A percentile compares a stretch with the other conserved stretches of the same genome.
Conservation (phyloP, 2,113 vertebrate genomes). For the Elephas maximus region DNA sequence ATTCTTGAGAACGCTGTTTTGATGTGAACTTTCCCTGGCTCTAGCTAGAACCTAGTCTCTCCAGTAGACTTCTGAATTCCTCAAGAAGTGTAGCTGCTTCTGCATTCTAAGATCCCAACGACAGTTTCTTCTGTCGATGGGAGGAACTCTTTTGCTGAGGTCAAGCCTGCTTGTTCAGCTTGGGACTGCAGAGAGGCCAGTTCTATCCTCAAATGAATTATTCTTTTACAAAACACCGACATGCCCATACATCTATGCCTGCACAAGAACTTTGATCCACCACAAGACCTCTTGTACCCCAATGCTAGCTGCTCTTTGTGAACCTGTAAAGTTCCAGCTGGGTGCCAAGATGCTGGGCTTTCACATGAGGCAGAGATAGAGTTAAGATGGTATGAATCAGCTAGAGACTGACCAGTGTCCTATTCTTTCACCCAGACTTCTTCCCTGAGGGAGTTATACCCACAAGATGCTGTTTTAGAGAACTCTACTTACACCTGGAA, state of each 20-base stretch:
- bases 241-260: neutral
- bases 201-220: neutral
- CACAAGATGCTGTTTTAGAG: accelerated
- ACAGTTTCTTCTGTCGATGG: neutral
- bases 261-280: too few species aligned
- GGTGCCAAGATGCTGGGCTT: neutral
- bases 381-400: neutral
- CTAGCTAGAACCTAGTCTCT: neutral
- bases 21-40: neutral
- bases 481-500: neutral
- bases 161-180: neutral
- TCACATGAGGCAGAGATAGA: neutral
- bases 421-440: neutral
- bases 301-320: accelerated
- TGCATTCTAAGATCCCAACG: neutral
- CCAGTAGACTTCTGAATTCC: neutral
- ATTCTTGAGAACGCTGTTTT: neutral
- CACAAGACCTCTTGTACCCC: too few species aligned
- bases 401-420: neutral
- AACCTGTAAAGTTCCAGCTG: neutral
- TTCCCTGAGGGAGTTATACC: accelerated
- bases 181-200: neutral
- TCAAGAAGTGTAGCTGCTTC: neutral
- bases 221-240: neutral
- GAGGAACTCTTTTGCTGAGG: neutral